Base-by-base conservation (phyloP, 2,888 invertebrate species). In the Drosophila siamana region DNA sequence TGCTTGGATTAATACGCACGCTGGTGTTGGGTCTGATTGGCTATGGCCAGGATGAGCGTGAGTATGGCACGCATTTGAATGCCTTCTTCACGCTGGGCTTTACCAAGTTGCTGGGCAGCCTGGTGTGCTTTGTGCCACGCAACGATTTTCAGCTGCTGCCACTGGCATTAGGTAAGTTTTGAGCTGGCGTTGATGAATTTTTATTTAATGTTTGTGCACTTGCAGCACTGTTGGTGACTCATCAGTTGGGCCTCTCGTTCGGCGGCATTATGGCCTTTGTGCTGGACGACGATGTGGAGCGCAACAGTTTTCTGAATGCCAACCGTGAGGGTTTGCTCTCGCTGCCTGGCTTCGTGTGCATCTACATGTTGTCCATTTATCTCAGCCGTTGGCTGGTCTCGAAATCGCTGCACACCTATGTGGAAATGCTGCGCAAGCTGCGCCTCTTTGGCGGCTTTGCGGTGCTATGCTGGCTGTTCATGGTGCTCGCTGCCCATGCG, bases 41-140 rank as follows among this genome's bases (percentile, higher is more conserved):
- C 74, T 99, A 99, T 91, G 96, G 97, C 59, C 96, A 96, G 86
- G 97, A 98, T 91, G 94, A 96, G 0, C 95, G 96, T 0, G 99
- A 99, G 91, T 99, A 99, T 93, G 99, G 99, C 0, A 94, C 95
- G 0, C 99, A 99, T 91, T 98, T 99, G 97, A 99, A 99, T 92
- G 99, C 99, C 91, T 99, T 99, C 91, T 95, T 98, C 78, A 99
- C 99, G 0, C 92, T 99, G 62, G 98, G 97, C 1, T 92, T 95
- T 47, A 95, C 97, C 28, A 98, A 97, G 92, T 89, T 97, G 1
- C 89, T 96, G 19, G 95, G 95, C 28, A 94, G 95, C 0, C 90
- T 95, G 2, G 5, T 90, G 1, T 82, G 86, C 19, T 63, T 65
- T 2, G 1, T 88, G 3, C 71, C 74, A 0, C 68, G 62, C 19